Conservation (phyloP, 2,113 vertebrate species). For the Mobula birostris region DNA sequence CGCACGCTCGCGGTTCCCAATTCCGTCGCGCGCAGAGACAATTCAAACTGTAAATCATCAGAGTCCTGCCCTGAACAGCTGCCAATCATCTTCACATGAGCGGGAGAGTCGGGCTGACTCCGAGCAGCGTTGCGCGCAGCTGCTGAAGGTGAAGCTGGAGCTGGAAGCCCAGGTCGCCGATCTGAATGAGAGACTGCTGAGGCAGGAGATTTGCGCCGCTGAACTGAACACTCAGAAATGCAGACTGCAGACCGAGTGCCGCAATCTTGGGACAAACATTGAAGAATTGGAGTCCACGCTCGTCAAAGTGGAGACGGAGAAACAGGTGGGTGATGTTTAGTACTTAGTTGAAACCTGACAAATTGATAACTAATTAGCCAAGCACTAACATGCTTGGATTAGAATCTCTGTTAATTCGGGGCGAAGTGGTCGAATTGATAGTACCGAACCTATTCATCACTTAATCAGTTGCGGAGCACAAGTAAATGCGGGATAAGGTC, state of each 20-base stretch:
- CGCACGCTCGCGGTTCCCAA: not conserved
- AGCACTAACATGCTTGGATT: not conserved
- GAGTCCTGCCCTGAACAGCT: slow-evolving; percentile 12
- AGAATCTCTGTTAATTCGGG: not conserved
- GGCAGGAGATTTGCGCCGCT: slow-evolving; percentile 53
- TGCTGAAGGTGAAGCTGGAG: slow-evolving; percentile 52
- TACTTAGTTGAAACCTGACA: not conserved
- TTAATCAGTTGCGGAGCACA: not conserved
- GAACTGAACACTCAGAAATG: slow-evolving; percentile 52
- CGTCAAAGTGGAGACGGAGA: slow-evolving; percentile 49
- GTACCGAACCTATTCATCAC: not conserved
- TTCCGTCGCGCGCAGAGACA: not conserved
- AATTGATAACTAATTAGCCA: not conserved
- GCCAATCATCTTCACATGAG: slow-evolving; percentile 47
- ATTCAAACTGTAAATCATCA: slow-evolving; percentile 25
- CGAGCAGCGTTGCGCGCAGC: slow-evolving; percentile 54
- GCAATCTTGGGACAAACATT: slow-evolving; percentile 54
- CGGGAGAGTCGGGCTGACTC: slow-evolving; percentile 53
- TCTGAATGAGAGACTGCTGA: slow-evolving; percentile 55
- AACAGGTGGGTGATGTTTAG: slow-evolving; percentile 50
- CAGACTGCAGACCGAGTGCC: slow-evolving; percentile 55
- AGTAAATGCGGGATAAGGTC: too few relatives aligned
- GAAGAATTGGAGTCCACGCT: slow-evolving; percentile 57
- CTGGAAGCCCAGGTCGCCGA: slow-evolving; percentile 56
- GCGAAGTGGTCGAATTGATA: not conserved